These are phyloP conservation scores for Pollachius pollachius DNA, from an alignment of 2,113 vertebrate genomes.

Conservation along the genomic window DNA sequence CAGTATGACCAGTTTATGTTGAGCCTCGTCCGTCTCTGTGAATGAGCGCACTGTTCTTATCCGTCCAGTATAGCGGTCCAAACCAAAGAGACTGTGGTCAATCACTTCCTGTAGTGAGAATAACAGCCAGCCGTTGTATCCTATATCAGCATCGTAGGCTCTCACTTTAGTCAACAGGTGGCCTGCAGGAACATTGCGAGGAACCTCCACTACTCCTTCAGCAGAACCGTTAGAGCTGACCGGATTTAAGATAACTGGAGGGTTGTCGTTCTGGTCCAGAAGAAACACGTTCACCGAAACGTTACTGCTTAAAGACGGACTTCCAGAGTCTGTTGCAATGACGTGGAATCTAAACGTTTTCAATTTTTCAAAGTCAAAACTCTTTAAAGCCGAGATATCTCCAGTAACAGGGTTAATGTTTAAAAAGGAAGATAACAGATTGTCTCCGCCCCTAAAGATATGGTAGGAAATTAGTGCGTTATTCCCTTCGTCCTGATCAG, in stretches of 20 bases:
- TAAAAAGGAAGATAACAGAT: slow-evolving; percentile 27
- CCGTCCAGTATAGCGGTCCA: background rate
- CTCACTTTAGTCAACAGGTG: background rate
- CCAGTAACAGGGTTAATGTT: slow-evolving; percentile 53
- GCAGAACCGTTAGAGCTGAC: slow-evolving; percentile 1
- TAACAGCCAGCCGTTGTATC: slow-evolving; percentile 30
- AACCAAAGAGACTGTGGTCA: slow-evolving; percentile 24
- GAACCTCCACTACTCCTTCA: background rate
- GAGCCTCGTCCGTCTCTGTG: background rate
- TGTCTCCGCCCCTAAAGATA: slow-evolving; percentile 1
- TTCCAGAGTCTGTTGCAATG: slow-evolving; percentile 19
- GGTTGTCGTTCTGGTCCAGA: slow-evolving; percentile 51
- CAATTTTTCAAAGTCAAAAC: slow-evolving; percentile 50
- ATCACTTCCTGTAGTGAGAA: slow-evolving; percentile 37
- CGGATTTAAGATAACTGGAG: slow-evolving; percentile 37
- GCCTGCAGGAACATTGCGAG: background rate
- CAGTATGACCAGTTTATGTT: slow-evolving; percentile 15
- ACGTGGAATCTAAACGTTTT: slow-evolving; percentile 58
- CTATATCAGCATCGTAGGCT: background rate
- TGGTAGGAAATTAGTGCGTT: slow-evolving; percentile 51
- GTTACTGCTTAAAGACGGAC: slow-evolving; percentile 36
- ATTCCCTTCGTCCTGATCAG: slow-evolving; percentile 44
- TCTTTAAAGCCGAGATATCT: slow-evolving; percentile 32
- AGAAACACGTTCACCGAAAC: slow-evolving; percentile 46
- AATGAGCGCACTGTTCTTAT: background rate